These are phyloP conservation scores for Halictus rubicundus DNA, from an alignment of 1,140 invertebrate genomes.

Conservation along the genomic window DNA sequence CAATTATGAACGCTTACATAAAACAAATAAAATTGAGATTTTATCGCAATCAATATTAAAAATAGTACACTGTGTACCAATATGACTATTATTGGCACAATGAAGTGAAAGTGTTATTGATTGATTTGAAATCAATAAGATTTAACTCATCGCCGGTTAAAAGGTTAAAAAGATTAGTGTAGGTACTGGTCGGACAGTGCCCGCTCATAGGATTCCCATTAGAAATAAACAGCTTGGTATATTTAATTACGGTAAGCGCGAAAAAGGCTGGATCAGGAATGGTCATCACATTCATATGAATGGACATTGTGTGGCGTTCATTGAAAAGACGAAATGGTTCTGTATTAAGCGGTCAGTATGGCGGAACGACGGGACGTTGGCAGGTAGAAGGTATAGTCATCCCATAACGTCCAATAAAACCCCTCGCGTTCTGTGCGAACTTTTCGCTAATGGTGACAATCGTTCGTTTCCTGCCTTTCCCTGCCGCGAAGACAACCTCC, in stretches of 20 bases:
- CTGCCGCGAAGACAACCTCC: not conserved
- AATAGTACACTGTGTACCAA: too few species aligned
- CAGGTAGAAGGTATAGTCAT: slow-evolving; percentile 26
- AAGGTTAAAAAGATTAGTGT: too few species aligned
- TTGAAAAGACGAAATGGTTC: slow-evolving; percentile 20
- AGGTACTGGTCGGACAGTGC: too few species aligned
- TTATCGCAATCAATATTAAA: too few species aligned
- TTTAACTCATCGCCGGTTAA: too few species aligned
- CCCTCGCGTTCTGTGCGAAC: not conserved
- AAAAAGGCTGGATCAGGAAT: not conserved
- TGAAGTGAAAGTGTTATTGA: too few species aligned
- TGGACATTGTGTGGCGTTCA: slow-evolving; percentile 35
- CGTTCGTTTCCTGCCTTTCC: not conserved
- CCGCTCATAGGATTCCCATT: not conserved
- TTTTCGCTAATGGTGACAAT: not conserved
- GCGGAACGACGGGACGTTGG: not conserved
- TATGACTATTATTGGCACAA: too few species aligned
- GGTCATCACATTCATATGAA: slow-evolving; percentile 1
- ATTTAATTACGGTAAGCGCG: not conserved
- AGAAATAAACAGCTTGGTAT: not conserved
- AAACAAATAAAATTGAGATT: too few species aligned
- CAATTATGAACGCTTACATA: too few species aligned
- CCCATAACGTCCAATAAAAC: slow-evolving; percentile 37
- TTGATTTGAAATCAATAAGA: too few species aligned
- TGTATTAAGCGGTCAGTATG: slow-evolving; percentile 24